These are phyloP conservation scores for Theristicus caerulescens DNA, from an alignment of 2,113 vertebrate genomes.

Conservation along the genomic window DNA sequence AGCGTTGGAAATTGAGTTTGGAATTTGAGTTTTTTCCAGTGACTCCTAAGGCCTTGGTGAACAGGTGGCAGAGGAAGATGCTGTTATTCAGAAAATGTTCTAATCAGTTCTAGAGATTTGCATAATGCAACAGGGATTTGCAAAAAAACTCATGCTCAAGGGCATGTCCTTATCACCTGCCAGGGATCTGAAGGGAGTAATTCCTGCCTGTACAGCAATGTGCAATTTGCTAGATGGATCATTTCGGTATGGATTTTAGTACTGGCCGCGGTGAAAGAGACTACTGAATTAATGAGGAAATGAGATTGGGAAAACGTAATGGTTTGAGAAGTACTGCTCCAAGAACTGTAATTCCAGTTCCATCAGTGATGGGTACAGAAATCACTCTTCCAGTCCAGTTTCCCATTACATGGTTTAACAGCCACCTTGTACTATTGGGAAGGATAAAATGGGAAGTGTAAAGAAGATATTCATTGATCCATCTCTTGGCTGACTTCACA, in stretches of 20 bases:
- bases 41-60: background rate
- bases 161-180: conserved; percentile 9
- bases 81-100: background rate
- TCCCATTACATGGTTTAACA: conserved; percentile 18
- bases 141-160: background rate
- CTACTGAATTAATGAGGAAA: background rate
- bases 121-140: background rate
- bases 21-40: background rate
- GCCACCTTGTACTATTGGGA: background rate
- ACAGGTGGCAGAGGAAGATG: background rate
- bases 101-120: conserved; percentile 3
- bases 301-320: background rate
- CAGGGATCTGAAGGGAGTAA: background rate
- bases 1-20: background rate
- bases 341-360: background rate
- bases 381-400: background rate
- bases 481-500: background rate
- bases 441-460: conserved; percentile 3
- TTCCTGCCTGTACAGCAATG: background rate
- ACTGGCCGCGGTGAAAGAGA: background rate
- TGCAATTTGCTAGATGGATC: background rate
- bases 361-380: background rate
- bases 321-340: background rate
- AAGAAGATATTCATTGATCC: background rate
- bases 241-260: conserved; percentile 11